Percentiles rank a stretch among this genome's conserved stretches.
phyloP scores from a whole-genome alignment of 1,140 invertebrate genomes.

The Nautilus pompilius region DNA sequence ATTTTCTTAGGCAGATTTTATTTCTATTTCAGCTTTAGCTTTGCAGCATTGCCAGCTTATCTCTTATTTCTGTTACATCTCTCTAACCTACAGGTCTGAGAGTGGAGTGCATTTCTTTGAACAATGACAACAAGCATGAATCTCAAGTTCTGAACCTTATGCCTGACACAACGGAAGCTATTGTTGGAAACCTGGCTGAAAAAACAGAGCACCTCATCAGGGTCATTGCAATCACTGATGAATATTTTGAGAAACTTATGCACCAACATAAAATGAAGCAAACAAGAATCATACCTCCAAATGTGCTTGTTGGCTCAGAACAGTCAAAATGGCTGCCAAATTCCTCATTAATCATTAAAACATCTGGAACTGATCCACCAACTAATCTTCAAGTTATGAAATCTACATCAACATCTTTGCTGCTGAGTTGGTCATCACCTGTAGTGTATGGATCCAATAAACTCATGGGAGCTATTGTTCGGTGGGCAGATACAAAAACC shows the following conservation, averaged over 20 bases:
- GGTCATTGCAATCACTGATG: slow-evolving; percentile 52
- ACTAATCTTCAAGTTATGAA: slow-evolving; percentile 40
- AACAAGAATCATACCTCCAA: slow-evolving; percentile 35
- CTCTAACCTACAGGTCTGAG: slow-evolving; percentile 37
- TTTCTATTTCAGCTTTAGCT: no score
- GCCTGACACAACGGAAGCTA: slow-evolving; percentile 41
- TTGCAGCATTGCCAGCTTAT: no score
- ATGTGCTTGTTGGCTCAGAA: slow-evolving; percentile 30
- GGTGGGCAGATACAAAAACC: slow-evolving; percentile 46
- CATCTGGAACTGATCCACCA: slow-evolving; percentile 52
- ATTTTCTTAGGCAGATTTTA: no score
- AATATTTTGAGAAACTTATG: slow-evolving; percentile 53
- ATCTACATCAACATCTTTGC: slow-evolving; percentile 39
- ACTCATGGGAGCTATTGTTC: slow-evolving; percentile 43
- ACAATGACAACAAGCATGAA: slow-evolving; percentile 32
- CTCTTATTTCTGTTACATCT: no score
- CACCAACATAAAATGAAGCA: slow-evolving; percentile 42
- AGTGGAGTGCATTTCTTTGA: slow-evolving; percentile 48
- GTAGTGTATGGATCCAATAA: slow-evolving; percentile 52
- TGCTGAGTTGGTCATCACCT: slow-evolving; percentile 46
- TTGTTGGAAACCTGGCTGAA: slow-evolving; percentile 46
- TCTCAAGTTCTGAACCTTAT: slow-evolving; percentile 26
- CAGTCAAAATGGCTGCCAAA: slow-evolving; percentile 52
- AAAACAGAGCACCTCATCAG: slow-evolving; percentile 51
- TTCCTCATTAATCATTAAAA: slow-evolving; percentile 42